Conservation (phyloP, 1,140 invertebrate species). For the Platorchestia sp. region DNA sequence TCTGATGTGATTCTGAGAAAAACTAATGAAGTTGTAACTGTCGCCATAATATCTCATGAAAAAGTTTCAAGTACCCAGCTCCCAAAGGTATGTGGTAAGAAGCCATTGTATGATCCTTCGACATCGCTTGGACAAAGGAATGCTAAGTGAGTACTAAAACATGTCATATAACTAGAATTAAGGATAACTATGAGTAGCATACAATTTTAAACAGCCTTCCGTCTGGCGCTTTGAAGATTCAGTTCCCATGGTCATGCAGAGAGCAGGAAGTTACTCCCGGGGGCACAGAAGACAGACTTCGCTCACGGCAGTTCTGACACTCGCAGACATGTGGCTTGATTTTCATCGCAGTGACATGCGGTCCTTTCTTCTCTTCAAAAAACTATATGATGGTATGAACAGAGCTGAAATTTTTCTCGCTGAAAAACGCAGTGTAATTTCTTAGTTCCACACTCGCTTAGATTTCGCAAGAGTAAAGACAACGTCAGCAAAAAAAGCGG, state of each 20-base stretch:
- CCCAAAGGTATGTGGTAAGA: not conserved
- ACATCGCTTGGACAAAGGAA: not conserved
- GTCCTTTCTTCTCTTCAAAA: not conserved
- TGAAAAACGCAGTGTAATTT: not conserved
- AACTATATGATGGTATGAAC: not conserved
- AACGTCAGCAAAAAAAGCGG: not conserved
- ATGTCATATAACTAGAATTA: not conserved
- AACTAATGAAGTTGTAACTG: not conserved
- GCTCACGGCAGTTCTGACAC: not conserved
- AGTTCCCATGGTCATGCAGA: slow-evolving; percentile 11
- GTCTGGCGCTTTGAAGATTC: not conserved
- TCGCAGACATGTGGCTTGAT: not conserved
- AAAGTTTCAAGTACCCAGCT: not conserved
- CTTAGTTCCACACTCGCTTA: not conserved
- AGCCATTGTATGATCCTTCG: not conserved
- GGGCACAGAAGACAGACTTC: not conserved
- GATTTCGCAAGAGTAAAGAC: not conserved
- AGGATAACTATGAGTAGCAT: not conserved
- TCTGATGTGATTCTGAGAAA: not conserved
- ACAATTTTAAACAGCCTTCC: not conserved
- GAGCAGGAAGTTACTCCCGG: not conserved
- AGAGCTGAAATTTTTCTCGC: not conserved
- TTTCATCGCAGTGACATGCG: not conserved
- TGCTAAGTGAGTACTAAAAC: not conserved
- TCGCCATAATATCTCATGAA: not conserved